Evolutionary conservation across 2,797 vertebrate genomes (phyloP).

Genomic region (Falco biarmicus): DNA sequence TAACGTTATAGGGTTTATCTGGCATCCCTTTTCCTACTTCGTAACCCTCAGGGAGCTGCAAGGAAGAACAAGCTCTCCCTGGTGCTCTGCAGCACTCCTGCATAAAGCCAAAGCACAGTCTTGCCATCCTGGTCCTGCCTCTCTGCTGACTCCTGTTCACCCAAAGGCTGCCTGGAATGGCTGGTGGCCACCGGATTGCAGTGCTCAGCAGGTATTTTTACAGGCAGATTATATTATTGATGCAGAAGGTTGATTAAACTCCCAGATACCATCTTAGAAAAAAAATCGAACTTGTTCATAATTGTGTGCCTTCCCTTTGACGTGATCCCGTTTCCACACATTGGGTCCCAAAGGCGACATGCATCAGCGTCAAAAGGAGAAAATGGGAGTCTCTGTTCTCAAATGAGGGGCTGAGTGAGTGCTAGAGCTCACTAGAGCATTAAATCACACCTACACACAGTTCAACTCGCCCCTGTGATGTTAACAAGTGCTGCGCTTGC

Average conservation of each 20-base stretch:
- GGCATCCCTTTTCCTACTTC: background rate
- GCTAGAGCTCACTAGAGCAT: constrained; percentile 30
- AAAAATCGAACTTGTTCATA: background rate
- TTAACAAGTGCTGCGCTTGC: background rate
- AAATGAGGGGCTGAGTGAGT: background rate
- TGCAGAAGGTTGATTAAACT: background rate
- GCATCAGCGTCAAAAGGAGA: background rate
- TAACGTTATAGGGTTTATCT: background rate
- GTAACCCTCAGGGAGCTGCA: background rate
- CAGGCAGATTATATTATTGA: background rate
- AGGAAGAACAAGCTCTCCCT: background rate
- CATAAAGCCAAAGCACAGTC: background rate
- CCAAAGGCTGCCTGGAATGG: background rate
- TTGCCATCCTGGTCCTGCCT: background rate
- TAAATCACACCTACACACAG: background rate
- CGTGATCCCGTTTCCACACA: background rate
- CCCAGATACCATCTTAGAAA: background rate
- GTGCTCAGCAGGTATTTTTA: background rate
- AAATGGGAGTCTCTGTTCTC: background rate
- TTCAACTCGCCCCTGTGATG: background rate
- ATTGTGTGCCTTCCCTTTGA: background rate
- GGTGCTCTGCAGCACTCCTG: background rate
- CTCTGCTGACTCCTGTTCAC: background rate
- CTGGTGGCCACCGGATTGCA: background rate
- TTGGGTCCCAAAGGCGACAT: background rate